phyloP scores from a whole-genome alignment of 1,140 invertebrate genomes.

The Drosophila dunni region DNA sequence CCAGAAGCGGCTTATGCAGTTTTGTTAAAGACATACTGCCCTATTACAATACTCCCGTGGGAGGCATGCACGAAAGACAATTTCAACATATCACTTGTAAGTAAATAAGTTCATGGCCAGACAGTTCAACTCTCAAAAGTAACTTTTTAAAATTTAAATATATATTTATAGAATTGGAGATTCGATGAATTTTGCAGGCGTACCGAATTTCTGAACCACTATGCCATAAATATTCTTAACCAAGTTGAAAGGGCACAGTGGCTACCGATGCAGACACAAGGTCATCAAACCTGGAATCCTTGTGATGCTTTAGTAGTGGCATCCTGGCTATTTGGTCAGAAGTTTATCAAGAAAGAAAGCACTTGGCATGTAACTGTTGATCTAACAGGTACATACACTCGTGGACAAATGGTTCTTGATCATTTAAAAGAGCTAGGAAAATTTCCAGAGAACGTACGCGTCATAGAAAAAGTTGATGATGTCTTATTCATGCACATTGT shows the following conservation, averaged over 20 bases:
- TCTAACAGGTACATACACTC: constrained; percentile 85
- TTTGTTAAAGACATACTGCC: constrained; percentile 86
- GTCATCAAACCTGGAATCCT: constrained; percentile 84
- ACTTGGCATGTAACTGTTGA: constrained; percentile 86
- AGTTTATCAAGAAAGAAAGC: constrained; percentile 70
- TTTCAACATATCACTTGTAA: constrained; percentile 85
- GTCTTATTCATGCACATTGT: constrained; percentile 85
- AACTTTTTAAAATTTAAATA: neutral
- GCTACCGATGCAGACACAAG: constrained; percentile 51
- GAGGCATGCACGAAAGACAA: constrained; percentile 86
- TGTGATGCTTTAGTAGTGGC: constrained; percentile 87
- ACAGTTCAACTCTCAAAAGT: neutral
- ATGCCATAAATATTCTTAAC: constrained; percentile 86
- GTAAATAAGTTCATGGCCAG: constrained; percentile 23
- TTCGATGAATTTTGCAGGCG: constrained; percentile 60
- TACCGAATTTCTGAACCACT: constrained; percentile 33
- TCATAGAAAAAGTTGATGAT: constrained; percentile 86
- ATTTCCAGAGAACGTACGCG: constrained; percentile 85
- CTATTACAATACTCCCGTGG: constrained; percentile 88
- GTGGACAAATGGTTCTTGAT: constrained; percentile 88
- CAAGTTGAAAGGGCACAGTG: constrained; percentile 85
- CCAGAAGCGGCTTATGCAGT: constrained; percentile 92
- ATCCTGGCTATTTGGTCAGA: constrained; percentile 85
- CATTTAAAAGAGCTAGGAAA: constrained; percentile 85
- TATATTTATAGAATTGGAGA: constrained; percentile 86